Percentiles rank a stretch among this genome's conserved stretches.
Evolutionary conservation across 1,140 invertebrate species (phyloP).

Genomic region (Pseudomyrmex cubaensis): DNA sequence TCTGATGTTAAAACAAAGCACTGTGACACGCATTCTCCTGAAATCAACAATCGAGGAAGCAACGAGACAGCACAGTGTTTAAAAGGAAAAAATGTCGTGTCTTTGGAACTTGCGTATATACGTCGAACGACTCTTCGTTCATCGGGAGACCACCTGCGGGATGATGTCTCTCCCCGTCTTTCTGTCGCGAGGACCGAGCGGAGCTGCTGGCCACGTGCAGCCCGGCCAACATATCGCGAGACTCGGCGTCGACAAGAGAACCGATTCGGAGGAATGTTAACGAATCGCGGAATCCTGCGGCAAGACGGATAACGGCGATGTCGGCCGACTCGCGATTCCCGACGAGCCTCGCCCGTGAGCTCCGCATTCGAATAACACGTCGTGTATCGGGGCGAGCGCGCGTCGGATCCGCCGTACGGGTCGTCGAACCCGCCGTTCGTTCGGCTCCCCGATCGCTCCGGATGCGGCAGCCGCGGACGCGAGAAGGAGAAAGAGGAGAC

Average conservation of each 20-base stretch:
- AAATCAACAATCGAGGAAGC: not conserved
- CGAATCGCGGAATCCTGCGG: constrained; percentile 73
- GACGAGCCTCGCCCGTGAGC: constrained; percentile 61
- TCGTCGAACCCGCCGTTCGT: constrained; percentile 67
- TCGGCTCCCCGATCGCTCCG: constrained; percentile 63
- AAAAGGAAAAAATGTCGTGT: not conserved
- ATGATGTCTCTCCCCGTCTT: constrained; percentile 7
- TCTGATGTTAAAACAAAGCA: too few species aligned
- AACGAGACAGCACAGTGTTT: not conserved
- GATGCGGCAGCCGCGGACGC: constrained; percentile 41
- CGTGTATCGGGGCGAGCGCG: constrained; percentile 22
- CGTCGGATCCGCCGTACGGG: constrained; percentile 39
- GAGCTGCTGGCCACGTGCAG: constrained; percentile 28
- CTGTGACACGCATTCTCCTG: not conserved
- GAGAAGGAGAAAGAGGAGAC: constrained; percentile 12
- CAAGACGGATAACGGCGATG: constrained; percentile 71
- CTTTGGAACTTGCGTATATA: not conserved
- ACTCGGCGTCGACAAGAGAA: constrained; percentile 34
- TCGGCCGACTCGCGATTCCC: constrained; percentile 45
- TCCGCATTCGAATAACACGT: constrained; percentile 55
- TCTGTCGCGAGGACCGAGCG: not conserved
- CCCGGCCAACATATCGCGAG: constrained; percentile 17
- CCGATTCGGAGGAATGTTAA: constrained; percentile 76
- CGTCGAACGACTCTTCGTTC: constrained; percentile 11
- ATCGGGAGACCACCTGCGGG: constrained; percentile 18